Conservation (phyloP, 2,797 vertebrate genomes). For the Eutrigla gurnardus region DNA sequence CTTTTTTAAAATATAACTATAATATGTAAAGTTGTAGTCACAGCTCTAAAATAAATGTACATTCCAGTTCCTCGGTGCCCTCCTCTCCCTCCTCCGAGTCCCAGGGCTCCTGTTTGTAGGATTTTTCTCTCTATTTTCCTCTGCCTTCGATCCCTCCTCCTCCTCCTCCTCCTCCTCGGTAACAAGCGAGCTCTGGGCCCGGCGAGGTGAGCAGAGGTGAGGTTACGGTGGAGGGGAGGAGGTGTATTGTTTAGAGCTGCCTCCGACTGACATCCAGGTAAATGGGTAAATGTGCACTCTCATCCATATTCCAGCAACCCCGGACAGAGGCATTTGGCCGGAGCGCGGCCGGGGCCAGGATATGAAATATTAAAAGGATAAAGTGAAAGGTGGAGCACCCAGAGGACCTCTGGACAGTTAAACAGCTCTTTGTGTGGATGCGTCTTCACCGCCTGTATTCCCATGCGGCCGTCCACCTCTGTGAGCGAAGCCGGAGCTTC, state of each 20-base stretch:
- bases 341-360: slow-evolving; percentile 69
- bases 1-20: not conserved
- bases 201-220: slow-evolving; percentile 75
- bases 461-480: slow-evolving; percentile 60
- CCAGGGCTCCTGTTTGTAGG: slow-evolving; percentile 67
- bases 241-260: slow-evolving; percentile 77
- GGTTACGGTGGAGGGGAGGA: slow-evolving; percentile 39
- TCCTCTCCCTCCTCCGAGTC: slow-evolving; percentile 34
- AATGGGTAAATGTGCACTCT: slow-evolving; percentile 83
- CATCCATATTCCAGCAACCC: slow-evolving; percentile 87
- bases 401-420: slow-evolving; percentile 81
- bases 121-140: slow-evolving; percentile 67
- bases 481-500: slow-evolving; percentile 8
- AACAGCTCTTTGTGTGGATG: slow-evolving; percentile 78
- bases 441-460: slow-evolving; percentile 74
- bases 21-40: not conserved
- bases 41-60: not conserved
- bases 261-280: slow-evolving; percentile 83
- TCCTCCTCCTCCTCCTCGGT: slow-evolving; percentile 54
- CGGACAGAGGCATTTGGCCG: slow-evolving; percentile 77
- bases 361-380: slow-evolving; percentile 88
- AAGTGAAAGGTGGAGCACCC: slow-evolving; percentile 83
- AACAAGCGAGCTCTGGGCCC: slow-evolving; percentile 78
- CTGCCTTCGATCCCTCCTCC: slow-evolving; percentile 59
- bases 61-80: not conserved